Evolutionary conservation across 2,888 invertebrate species (phyloP).

Genomic region (Tinea semifulvella): DNA sequence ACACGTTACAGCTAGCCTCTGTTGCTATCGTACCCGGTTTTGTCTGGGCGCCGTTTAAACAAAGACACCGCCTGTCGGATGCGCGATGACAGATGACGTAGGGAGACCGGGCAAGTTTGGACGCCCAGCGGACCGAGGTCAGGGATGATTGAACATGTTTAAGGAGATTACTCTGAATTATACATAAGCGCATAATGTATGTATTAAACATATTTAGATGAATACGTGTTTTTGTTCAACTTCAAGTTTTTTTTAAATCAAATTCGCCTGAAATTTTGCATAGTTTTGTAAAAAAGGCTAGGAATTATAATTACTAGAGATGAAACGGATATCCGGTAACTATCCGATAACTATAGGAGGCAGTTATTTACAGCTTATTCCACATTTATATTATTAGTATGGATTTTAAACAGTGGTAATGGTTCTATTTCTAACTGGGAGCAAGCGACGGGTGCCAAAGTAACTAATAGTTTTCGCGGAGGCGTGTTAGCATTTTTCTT

Average conservation of each 20-base stretch:
- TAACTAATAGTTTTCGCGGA: conserved; percentile 67
- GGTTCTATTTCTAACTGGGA: conserved; percentile 3
- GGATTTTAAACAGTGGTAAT: conserved; percentile 1
- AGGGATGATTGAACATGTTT: conserved; percentile 13
- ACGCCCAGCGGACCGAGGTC: conserved; percentile 10
- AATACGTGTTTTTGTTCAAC: too few species aligned
- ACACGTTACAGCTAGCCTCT: too few species aligned
- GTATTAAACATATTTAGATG: too few species aligned
- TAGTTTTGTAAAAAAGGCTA: too few species aligned
- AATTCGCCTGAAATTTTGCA: too few species aligned
- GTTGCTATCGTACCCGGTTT: too few species aligned
- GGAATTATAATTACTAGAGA: too few species aligned
- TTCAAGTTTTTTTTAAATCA: too few species aligned
- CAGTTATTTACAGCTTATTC: too few species aligned
- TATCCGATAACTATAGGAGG: too few species aligned
- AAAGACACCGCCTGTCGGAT: conserved; percentile 37
- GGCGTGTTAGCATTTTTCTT: conserved; percentile 68
- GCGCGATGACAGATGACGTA: conserved; percentile 40
- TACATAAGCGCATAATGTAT: background rate
- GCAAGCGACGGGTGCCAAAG: conserved; percentile 55
- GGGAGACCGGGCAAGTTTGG: conserved; percentile 9
- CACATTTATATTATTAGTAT: too few species aligned
- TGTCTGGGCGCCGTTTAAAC: conserved; percentile 16
- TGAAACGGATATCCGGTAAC: too few species aligned
- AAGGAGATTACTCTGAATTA: conserved; percentile 10